Evolutionary conservation across 64 coral and sea anemone species (phyloP).

Genomic region (Porites australiensis): DNA sequence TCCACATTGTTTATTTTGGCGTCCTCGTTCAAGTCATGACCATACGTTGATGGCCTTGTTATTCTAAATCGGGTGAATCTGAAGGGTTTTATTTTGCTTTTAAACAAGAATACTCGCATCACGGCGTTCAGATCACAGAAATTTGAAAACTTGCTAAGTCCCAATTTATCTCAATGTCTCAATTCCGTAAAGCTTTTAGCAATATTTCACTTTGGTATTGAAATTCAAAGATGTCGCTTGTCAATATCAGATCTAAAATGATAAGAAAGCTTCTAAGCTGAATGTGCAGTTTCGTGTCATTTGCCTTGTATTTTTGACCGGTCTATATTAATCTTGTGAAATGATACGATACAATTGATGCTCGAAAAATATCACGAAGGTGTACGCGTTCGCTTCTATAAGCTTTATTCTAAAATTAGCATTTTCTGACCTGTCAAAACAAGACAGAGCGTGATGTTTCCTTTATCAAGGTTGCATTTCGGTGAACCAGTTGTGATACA

Average conservation of each 20-base stretch:
- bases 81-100: too few species aligned
- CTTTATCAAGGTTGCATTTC: neutral
- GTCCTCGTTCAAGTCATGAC: neutral
- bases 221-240: neutral
- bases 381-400: too few species aligned
- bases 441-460: neutral
- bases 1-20: neutral
- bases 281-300: constrained; percentile 8
- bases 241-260: neutral
- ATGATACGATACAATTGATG: neutral
- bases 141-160: neutral
- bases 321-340: neutral
- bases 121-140: too few species aligned
- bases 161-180: neutral
- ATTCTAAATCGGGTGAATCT: neutral
- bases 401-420: neutral
- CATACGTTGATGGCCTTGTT: neutral
- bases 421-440: neutral
- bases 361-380: neutral
- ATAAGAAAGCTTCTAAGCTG: neutral
- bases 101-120: too few species aligned
- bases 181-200: neutral
- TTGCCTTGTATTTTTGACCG: neutral
- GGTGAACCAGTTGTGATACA: too few species aligned
- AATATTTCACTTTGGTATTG: constrained; percentile 11